A percentile compares a stretch with the other conserved stretches of the same genome.
phyloP scores from a whole-genome alignment of 1,140 invertebrate species.

The Aphelinus certus region DNA sequence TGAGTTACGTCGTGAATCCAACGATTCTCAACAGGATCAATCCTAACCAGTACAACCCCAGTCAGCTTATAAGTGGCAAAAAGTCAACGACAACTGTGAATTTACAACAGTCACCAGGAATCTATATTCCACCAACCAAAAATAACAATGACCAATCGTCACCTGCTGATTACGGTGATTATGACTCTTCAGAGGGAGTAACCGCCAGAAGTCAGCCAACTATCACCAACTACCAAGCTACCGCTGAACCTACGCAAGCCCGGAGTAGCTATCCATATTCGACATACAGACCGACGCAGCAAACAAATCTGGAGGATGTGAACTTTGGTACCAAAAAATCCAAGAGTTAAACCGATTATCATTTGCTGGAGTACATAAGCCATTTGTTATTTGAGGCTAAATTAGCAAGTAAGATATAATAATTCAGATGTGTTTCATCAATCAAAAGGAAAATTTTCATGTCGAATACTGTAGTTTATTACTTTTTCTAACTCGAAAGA shows the following conservation, averaged over 20 bases:
- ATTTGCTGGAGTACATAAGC: too few species aligned
- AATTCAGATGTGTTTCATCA: constrained; percentile 8
- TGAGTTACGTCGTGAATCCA: constrained; percentile 53
- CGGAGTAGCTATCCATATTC: constrained; percentile 53
- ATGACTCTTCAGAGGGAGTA: constrained; percentile 39
- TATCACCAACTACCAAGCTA: constrained; percentile 45
- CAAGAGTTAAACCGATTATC: constrained; percentile 13
- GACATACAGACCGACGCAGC: constrained; percentile 50
- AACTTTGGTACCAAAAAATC: constrained; percentile 49
- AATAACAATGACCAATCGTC: constrained; percentile 23
- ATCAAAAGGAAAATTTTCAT: too few species aligned
- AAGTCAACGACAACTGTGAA: constrained; percentile 49
- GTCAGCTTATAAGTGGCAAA: constrained; percentile 29
- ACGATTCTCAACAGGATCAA: constrained; percentile 47
- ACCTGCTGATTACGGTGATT: constrained; percentile 50
- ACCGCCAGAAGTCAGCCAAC: constrained; percentile 29
- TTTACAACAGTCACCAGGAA: constrained; percentile 47
- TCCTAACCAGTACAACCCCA: constrained; percentile 21
- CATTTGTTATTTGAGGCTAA: constrained; percentile 22
- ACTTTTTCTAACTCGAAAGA: too few species aligned
- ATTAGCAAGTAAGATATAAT: constrained; percentile 1
- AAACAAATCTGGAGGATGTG: constrained; percentile 49
- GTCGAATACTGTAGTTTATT: too few species aligned
- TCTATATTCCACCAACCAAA: constrained; percentile 47
- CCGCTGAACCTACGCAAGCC: constrained; percentile 46